Conservation (phyloP, 2,888 invertebrate genomes). For the Geotrupes spiniger region DNA sequence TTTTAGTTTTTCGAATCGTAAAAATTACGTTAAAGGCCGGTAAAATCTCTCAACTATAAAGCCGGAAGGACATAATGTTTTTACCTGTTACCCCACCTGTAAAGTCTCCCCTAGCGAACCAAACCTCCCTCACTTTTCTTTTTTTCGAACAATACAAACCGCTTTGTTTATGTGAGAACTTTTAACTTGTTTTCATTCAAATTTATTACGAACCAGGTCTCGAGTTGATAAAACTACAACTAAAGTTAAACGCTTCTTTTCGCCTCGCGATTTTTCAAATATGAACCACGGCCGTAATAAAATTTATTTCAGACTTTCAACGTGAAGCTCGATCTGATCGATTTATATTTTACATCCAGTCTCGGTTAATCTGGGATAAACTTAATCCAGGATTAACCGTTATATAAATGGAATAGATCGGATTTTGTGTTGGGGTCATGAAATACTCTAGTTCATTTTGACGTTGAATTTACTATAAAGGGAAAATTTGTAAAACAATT, state of each 20-base stretch:
- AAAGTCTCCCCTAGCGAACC: conserved; percentile 13
- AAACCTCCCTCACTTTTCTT: too few relatives aligned
- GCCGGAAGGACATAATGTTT: conserved; percentile 19
- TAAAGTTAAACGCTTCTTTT: too few relatives aligned
- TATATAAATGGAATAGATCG: conserved; percentile 33
- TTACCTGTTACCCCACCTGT: conserved; percentile 21
- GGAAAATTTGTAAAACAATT: too few relatives aligned
- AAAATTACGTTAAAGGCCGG: conserved; percentile 7
- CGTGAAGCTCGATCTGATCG: conserved; percentile 20
- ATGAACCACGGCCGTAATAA: too few relatives aligned
- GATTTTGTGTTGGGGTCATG: conserved; percentile 22
- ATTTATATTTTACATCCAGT: conserved; percentile 21
- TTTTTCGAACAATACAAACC: too few relatives aligned
- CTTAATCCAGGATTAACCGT: conserved; percentile 43
- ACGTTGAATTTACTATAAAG: background rate
- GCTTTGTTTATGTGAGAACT: too few relatives aligned
- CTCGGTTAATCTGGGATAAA: conserved; percentile 42
- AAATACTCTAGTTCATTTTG: conserved; percentile 17
- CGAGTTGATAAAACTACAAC: too few relatives aligned
- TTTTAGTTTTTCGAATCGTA: too few relatives aligned
- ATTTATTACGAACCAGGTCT: too few relatives aligned
- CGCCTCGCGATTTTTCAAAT: background rate
- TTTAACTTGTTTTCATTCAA: too few relatives aligned
- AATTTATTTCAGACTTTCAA: conserved; percentile 2
- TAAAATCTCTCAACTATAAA: conserved; percentile 17